Percentiles rank a stretch among this genome's conserved stretches.
phyloP scores from a whole-genome alignment of 2,797 vertebrate genomes.

The Yasuhikotakia modesta region DNA sequence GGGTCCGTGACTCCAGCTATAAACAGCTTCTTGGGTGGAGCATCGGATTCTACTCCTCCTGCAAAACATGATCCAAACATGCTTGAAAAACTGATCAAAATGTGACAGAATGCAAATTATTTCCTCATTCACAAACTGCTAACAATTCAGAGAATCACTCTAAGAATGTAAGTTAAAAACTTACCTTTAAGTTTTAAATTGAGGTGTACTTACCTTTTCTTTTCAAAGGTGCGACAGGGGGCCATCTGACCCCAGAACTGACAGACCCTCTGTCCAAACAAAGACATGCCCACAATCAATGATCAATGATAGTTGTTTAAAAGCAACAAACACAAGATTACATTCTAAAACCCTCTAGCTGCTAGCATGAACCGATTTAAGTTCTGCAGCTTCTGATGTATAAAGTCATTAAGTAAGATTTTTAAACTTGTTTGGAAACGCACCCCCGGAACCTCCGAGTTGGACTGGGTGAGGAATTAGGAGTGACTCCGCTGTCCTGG shows the following conservation, averaged over 20 bases:
- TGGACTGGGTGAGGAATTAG: constrained; percentile 80
- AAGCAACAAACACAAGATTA: too few relatives aligned
- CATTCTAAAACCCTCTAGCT: too few relatives aligned
- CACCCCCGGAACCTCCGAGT: constrained; percentile 76
- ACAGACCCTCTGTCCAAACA: constrained; percentile 65
- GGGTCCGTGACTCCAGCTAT: constrained; percentile 79
- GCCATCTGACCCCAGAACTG: constrained; percentile 72
- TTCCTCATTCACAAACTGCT: too few relatives aligned
- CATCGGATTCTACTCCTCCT: constrained; percentile 82
- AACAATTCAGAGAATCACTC: too few relatives aligned
- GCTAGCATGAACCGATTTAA: background rate
- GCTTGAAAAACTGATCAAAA: too few relatives aligned
- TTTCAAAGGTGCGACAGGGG: constrained; percentile 73
- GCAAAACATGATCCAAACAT: background rate
- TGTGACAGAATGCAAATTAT: too few relatives aligned
- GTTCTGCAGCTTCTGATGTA: background rate
- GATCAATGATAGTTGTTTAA: too few relatives aligned
- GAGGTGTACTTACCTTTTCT: constrained; percentile 74
- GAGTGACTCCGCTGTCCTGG: constrained; percentile 77
- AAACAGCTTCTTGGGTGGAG: constrained; percentile 82
- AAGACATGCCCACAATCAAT: too few relatives aligned
- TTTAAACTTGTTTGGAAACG: too few relatives aligned
- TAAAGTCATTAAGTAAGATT: background rate
- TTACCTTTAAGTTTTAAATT: background rate
- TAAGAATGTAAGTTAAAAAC: too few relatives aligned